phyloP scores from a whole-genome alignment of 2,797 vertebrate genomes.

The Epinephelus malabaricus region DNA sequence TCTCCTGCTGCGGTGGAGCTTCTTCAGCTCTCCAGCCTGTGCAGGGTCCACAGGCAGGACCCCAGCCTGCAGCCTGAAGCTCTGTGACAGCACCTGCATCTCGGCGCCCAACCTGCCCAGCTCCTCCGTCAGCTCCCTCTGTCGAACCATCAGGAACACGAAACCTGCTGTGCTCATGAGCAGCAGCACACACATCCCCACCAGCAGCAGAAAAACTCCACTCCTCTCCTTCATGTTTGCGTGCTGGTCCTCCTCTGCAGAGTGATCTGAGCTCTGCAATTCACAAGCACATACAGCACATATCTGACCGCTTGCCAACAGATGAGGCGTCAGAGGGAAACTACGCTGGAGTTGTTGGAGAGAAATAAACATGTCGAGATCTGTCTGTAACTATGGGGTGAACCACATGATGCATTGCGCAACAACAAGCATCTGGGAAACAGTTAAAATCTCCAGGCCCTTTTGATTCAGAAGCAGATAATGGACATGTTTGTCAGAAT shows the following conservation, averaged over 20 bases:
- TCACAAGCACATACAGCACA: conserved; percentile 54
- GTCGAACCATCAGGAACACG: conserved; percentile 85
- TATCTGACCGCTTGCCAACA: conserved; percentile 68
- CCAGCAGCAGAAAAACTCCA: conserved; percentile 65
- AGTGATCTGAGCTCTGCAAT: conserved; percentile 55
- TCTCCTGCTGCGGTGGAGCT: conserved; percentile 81
- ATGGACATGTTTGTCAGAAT: conserved; percentile 65
- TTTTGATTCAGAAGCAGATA: conserved; percentile 54
- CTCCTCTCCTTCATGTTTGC: conserved; percentile 64
- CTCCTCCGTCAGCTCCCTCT: conserved; percentile 84
- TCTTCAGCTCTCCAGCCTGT: conserved; percentile 42
- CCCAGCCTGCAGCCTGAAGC: conserved; percentile 45
- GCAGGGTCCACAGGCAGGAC: conserved; percentile 11
- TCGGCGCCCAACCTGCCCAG: conserved; percentile 82
- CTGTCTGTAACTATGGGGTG: conserved; percentile 43
- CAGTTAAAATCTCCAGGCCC: conserved; percentile 42
- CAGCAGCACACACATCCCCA: conserved; percentile 79
- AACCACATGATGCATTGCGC: conserved; percentile 56
- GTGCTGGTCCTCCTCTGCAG: conserved; percentile 15
- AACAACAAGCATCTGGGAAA: conserved; percentile 70
- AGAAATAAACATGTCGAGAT: conserved; percentile 74
- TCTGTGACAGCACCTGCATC: conserved; percentile 66
- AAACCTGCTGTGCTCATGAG: conserved; percentile 85
- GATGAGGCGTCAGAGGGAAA: conserved; percentile 64
- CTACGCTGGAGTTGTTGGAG: conserved; percentile 31